Evolutionary conservation across 2,797 vertebrate genomes (phyloP), one percentile per base, ranked within the genome.

Genomic region (Acanthis flammea): DNA sequence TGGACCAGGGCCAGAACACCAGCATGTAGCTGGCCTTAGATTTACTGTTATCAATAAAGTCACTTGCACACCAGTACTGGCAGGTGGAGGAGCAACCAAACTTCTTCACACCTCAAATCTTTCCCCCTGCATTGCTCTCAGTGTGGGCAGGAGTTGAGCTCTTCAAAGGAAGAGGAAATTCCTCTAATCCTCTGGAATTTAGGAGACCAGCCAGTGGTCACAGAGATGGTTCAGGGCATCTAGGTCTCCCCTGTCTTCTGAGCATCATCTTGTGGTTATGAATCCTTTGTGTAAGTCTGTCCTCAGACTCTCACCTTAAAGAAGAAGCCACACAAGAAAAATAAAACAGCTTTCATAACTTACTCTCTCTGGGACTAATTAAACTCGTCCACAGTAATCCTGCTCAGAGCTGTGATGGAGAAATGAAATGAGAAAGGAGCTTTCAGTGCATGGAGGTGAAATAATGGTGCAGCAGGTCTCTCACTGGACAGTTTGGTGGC

Each of bases 91-190:
- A 58, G 30, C 19, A 76, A 37, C 3, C 12, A 31, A 41, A 12
- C 48, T 66, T 70, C 62, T 71, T 79, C 25, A 31, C 5, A 19
- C 23, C 18, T 81, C 24, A 70, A 12, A 51, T n/a, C 12, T 24
- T 66, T 39, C 22, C 27, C 30, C 17, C 16, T 10, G 57, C 23
- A 55, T 5, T 50, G 37, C 27, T 68, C 30, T 57, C 2, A 2
- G 42, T 0, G 0, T 16, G 6, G 68, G 9, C 60, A 47, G 0
- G 1, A 23, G 22, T 3, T 28, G 24, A 57, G 47, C 31, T 73
- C 31, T 51, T 58, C 37, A 74, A 47, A 48, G 0, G 4, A 60
- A 11, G 11, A 80, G 10, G 21, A 68, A 83, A 88, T 33, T 71
- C 41, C 24, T 10, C 12, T n/a, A 51, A 8, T 12, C 11, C 30